Evolutionary conservation across 2,113 vertebrate genomes (phyloP).

Genomic region (Odontophorus gujanensis): DNA sequence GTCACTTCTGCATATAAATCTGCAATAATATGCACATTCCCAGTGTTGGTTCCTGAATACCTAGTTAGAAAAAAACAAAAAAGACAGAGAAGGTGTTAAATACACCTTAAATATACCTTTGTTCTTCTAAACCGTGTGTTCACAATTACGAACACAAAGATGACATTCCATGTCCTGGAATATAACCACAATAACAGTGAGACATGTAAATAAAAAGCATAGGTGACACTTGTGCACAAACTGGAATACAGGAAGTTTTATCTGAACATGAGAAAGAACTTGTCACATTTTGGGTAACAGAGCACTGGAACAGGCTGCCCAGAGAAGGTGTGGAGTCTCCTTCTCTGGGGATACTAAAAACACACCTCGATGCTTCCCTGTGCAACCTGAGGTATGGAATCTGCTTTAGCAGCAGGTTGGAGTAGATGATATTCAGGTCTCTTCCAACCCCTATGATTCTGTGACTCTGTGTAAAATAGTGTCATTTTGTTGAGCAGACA

Average conservation of each 20-base stretch:
- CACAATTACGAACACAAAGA: background rate
- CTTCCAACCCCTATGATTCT: background rate
- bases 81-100: background rate
- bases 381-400: background rate
- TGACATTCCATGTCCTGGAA: background rate
- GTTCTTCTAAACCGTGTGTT: background rate
- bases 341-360: background rate
- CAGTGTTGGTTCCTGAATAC: constrained; percentile 98
- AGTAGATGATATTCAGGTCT: background rate
- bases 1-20: constrained; percentile 98
- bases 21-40: constrained; percentile 98
- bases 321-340: background rate
- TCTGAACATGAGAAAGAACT: background rate
- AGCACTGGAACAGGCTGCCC: background rate
- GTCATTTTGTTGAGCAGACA: background rate
- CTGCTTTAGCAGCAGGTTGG: background rate
- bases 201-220: background rate
- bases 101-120: background rate
- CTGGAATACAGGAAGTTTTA: background rate
- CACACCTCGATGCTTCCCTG: background rate
- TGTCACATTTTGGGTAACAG: background rate
- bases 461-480: background rate
- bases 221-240: background rate
- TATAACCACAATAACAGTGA: background rate
- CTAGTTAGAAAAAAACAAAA: constrained; percentile 60